phyloP scores from a whole-genome alignment of 2,113 vertebrate genomes.

The Oplegnathus fasciatus region DNA sequence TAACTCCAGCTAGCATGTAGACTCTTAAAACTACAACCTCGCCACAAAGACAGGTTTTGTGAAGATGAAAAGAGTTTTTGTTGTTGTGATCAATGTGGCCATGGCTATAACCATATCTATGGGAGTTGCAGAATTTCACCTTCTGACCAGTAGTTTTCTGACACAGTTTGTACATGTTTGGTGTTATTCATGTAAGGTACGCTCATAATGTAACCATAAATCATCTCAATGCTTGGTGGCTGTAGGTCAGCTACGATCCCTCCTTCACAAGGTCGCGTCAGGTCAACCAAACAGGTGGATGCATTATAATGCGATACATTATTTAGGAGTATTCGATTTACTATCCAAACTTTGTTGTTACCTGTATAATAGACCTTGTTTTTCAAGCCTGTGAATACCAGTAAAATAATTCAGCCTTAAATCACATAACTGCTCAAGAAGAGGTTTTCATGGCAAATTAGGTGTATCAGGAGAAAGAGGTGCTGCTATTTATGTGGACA shows the following conservation, averaged over 20 bases:
- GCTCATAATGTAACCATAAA: not conserved
- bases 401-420: slow-evolving; percentile 19
- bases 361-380: not conserved
- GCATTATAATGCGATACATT: slow-evolving; percentile 5
- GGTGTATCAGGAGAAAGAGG: not conserved
- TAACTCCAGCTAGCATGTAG: no score
- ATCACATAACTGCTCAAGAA: slow-evolving; percentile 9
- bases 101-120: not conserved
- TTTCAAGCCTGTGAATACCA: not conserved
- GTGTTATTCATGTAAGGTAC: not conserved
- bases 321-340: not conserved
- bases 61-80: not conserved
- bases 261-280: not conserved
- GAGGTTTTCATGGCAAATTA: slow-evolving; percentile 32
- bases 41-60: not conserved
- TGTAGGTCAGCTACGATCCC: not conserved
- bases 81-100: not conserved
- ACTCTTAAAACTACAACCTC: no score
- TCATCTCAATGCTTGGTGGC: not conserved
- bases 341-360: not conserved
- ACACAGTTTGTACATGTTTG: not conserved
- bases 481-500: slow-evolving; percentile 45
- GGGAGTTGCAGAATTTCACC: no score
- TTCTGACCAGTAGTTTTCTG: no score
- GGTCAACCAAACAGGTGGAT: slow-evolving; percentile 14